These are phyloP conservation scores for Apocrypta bakeri DNA, from an alignment of 1,140 invertebrate species.

Conservation along the genomic window DNA sequence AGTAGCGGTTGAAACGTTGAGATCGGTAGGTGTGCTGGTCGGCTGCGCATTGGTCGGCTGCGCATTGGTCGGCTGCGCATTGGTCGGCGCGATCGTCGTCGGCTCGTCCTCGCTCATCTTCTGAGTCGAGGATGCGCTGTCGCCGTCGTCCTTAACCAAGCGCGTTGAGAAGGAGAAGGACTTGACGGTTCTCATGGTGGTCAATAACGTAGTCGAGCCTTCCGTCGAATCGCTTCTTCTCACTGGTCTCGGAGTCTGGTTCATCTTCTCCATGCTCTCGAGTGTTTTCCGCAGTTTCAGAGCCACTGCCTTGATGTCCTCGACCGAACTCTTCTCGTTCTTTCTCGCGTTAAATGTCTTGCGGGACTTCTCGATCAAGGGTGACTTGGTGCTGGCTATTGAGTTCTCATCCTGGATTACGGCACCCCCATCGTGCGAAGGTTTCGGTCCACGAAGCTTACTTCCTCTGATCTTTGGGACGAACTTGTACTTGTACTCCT, in stretches of 20 bases:
- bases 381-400: constrained; percentile 50
- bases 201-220: constrained; percentile 51
- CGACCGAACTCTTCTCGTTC: constrained; percentile 56
- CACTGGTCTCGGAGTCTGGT: neutral
- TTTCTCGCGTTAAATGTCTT: constrained; percentile 50
- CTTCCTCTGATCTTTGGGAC: constrained; percentile 4
- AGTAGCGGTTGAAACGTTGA: neutral
- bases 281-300: constrained; percentile 48
- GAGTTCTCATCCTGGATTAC: constrained; percentile 14
- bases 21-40: too few species aligned
- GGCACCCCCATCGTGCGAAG: neutral
- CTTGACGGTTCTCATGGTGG: constrained; percentile 46
- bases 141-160: constrained; percentile 27
- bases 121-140: neutral
- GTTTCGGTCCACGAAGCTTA: constrained; percentile 15
- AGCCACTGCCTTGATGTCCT: constrained; percentile 53
- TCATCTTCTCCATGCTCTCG: constrained; percentile 34
- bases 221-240: constrained; percentile 26
- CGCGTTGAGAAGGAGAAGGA: constrained; percentile 46
- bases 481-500: constrained; percentile 36
- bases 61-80: too few species aligned
- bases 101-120: constrained; percentile 21
- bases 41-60: neutral
- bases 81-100: neutral
- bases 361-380: constrained; percentile 52